Evolutionary conservation across 2,797 vertebrate genomes (phyloP), one percentile per base, ranked within the genome.

Genomic region (Discoglossus pictus): DNA sequence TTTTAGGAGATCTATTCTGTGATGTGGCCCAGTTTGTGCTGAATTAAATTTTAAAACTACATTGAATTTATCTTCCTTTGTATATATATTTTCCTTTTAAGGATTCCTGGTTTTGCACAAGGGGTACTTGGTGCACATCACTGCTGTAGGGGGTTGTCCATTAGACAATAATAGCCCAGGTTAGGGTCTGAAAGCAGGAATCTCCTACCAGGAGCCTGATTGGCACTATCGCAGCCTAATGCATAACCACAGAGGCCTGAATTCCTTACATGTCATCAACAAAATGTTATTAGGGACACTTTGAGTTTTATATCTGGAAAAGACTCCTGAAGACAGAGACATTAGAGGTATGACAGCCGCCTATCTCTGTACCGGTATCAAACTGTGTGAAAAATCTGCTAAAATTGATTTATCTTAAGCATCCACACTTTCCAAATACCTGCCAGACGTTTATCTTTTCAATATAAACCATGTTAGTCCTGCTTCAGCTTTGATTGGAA

Each of bases 401-500:
- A 16, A 55, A 20, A 74, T 17, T 65, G 10, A 74, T 68, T 58
- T 42, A 34, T 61, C 63, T 68, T 70, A 60, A 78, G 16, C 16
- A 61, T 52, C 13, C 48, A 46, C 35, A 23, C 64, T n/a, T 46
- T 71, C n/a, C 3, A 68, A 68, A 60, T 74, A 74, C 67, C 73
- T 65, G 61, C 72, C 78, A 75, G 74, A 80, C 81, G 83, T 74
- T 79, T 82, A 53, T 61, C 54, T 76, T 78, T 75, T 78, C 71
- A 75, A 82, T 77, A 79, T 65, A 82, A 82, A 83, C 61, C 74
- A 48, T 8, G 27, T 74, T 77, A 77, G 56, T 69, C 59, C 66
- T 76, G 72, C 48, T 7, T 74, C 68, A 65, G 67, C 78, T 72
- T 76, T 52, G 53, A 74, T 55, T 66, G 59, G 46, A 69, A 42